Conservation (phyloP, 2,888 invertebrate genomes). For the Operophtera brumata region DNA sequence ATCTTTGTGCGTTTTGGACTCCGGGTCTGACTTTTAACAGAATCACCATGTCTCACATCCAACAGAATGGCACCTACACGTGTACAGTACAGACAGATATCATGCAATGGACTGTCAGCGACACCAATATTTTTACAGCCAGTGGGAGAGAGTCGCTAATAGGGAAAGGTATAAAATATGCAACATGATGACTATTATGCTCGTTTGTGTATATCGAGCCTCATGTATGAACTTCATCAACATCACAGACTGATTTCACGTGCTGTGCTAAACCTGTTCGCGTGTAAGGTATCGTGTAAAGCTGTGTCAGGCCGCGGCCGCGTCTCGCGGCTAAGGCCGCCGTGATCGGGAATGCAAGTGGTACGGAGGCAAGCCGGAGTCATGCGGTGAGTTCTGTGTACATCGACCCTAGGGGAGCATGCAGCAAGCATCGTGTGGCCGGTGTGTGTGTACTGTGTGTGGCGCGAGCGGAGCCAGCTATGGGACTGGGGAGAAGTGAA, state of each 20-base stretch:
- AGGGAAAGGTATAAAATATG: conserved; percentile 82
- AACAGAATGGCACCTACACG: conserved; percentile 58
- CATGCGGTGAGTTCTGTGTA: conserved; percentile 74
- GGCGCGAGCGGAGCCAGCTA: conserved; percentile 80
- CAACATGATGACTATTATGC: conserved; percentile 73
- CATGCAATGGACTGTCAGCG: conserved; percentile 75
- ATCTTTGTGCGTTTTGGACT: conserved; percentile 63
- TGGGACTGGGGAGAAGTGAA: conserved; percentile 61
- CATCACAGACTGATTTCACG: conserved; percentile 52
- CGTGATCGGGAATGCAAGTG: conserved; percentile 81
- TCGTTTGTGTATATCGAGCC: conserved; percentile 67
- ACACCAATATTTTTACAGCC: conserved; percentile 50
- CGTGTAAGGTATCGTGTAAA: conserved; percentile 76
- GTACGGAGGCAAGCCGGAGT: conserved; percentile 66
- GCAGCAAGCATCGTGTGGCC: conserved; percentile 68
- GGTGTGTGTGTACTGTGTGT: conserved; percentile 63
- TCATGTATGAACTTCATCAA: conserved; percentile 56
- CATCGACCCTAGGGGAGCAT: conserved; percentile 65
- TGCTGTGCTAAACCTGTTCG: conserved; percentile 75
- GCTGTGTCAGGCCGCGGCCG: conserved; percentile 68
- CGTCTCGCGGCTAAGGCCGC: conserved; percentile 58
- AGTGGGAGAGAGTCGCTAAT: conserved; percentile 58
- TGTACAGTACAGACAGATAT: conserved; percentile 40
- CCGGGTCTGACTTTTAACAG: conserved; percentile 60
- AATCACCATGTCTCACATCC: conserved; percentile 50